Percentiles rank a stretch among this genome's conserved stretches.
Evolutionary conservation across 2,113 vertebrate species (phyloP).

Genomic region (Ancistrus triradiatus): DNA sequence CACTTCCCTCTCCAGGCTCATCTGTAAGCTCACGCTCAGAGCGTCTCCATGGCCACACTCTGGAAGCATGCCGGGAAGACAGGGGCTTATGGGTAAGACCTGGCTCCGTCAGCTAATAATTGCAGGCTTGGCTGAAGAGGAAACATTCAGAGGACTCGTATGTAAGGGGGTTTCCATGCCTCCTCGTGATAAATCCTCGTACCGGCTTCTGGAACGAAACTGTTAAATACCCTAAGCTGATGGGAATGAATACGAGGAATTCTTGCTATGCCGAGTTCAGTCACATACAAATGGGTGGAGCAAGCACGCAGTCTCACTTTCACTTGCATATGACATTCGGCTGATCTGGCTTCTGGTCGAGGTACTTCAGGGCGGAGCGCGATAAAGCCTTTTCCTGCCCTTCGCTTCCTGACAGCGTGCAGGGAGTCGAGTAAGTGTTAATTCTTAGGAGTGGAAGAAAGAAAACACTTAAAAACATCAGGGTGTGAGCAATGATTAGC

Average conservation of each 20-base stretch:
- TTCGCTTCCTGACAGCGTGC: conserved; percentile 16
- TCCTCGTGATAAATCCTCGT: neutral
- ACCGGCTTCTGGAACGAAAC: conserved; percentile 17
- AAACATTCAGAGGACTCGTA: conserved; percentile 45
- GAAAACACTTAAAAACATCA: neutral
- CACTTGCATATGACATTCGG: conserved; percentile 52
- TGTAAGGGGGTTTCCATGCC: no score
- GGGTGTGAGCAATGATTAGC: neutral
- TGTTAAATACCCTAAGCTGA: conserved; percentile 21
- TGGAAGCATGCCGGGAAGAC: conserved; percentile 5
- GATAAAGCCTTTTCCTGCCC: conserved; percentile 50
- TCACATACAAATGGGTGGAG: conserved; percentile 23
- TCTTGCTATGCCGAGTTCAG: conserved; percentile 27
- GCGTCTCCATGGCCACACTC: conserved; percentile 32
- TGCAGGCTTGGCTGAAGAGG: conserved; percentile 36
- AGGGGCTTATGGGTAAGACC: neutral
- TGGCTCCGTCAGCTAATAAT: conserved; percentile 14
- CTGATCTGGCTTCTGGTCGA: conserved; percentile 49
- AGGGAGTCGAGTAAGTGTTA: neutral
- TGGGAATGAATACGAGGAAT: conserved; percentile 23
- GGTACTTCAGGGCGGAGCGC: conserved; percentile 45
- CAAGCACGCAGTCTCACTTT: conserved; percentile 9
- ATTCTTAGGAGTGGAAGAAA: neutral
- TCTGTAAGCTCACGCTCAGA: conserved; percentile 21
- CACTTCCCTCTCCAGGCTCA: conserved; percentile 25